These are phyloP conservation scores for Thymelicus acteon DNA, from an alignment of 2,888 invertebrate species.

Conservation along the genomic window DNA sequence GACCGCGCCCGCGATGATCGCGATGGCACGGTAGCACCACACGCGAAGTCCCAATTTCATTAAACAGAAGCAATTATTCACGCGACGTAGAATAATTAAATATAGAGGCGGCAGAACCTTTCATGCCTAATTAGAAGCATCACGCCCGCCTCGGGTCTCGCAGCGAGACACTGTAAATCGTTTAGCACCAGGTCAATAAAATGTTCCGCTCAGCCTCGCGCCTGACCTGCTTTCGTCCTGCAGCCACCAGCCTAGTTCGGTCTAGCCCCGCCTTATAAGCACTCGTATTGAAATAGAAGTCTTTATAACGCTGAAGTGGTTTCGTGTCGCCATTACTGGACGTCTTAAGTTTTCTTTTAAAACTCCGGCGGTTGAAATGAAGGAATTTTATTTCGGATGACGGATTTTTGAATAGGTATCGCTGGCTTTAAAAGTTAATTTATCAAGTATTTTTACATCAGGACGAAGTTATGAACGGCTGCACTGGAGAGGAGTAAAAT, in stretches of 20 bases:
- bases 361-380: slow-evolving; percentile 32
- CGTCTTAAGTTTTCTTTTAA: slow-evolving; percentile 36
- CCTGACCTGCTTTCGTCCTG: slow-evolving; percentile 58
- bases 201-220: slow-evolving; percentile 51
- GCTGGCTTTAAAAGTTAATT: slow-evolving; percentile 29
- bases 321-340: slow-evolving; percentile 38
- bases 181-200: slow-evolving; percentile 55
- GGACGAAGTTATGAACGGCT: slow-evolving; percentile 19
- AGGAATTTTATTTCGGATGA: slow-evolving; percentile 37
- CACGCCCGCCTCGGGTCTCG: slow-evolving; percentile 27
- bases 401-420: slow-evolving; percentile 31
- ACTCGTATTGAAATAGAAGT: slow-evolving; percentile 38
- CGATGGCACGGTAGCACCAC: no score
- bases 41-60: slow-evolving; percentile 31
- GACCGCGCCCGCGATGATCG: background rate
- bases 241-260: slow-evolving; percentile 33
- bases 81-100: slow-evolving; percentile 38
- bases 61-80: slow-evolving; percentile 27
- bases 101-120: slow-evolving; percentile 31
- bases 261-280: slow-evolving; percentile 39
- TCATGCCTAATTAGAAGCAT: slow-evolving; percentile 43
- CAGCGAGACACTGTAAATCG: slow-evolving; percentile 40
- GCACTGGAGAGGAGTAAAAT: slow-evolving; percentile 5
- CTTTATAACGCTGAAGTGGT: slow-evolving; percentile 37
- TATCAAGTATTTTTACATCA: slow-evolving; percentile 29